Evolutionary conservation across 2,888 invertebrate species (phyloP).

Genomic region (Spisula subtruncata): DNA sequence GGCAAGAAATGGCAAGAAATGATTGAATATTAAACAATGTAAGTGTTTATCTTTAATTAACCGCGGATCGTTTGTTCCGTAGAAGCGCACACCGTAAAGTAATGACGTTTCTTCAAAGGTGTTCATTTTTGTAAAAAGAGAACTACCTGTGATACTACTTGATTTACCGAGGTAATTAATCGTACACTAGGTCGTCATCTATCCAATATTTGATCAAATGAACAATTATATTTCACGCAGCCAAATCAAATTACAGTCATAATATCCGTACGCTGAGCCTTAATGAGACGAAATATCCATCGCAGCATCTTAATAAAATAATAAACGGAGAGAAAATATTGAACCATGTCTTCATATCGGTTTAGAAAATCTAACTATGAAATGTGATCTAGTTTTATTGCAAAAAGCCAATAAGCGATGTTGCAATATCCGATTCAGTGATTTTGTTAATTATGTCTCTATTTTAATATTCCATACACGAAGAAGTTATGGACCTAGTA

Average conservation of each 20-base stretch:
- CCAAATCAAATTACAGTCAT: slow-evolving; percentile 24
- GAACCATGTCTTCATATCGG: not conserved
- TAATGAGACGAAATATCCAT: slow-evolving; percentile 17
- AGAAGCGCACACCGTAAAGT: slow-evolving; percentile 36
- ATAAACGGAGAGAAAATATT: not conserved
- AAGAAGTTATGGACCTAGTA: not conserved
- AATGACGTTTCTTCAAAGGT: slow-evolving; percentile 42
- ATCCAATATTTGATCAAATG: slow-evolving; percentile 64
- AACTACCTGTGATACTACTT: slow-evolving; percentile 52
- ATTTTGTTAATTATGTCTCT: slow-evolving; percentile 13
- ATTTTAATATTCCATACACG: slow-evolving; percentile 22
- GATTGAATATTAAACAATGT: slow-evolving; percentile 60
- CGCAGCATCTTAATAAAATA: slow-evolving; percentile 24
- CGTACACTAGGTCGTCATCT: slow-evolving; percentile 47
- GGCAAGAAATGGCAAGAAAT: slow-evolving; percentile 20
- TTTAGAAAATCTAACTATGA: slow-evolving; percentile 22
- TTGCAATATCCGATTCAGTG: not conserved
- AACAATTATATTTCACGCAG: slow-evolving; percentile 56
- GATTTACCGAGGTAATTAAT: slow-evolving; percentile 59
- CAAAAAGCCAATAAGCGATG: slow-evolving; percentile 10
- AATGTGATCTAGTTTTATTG: slow-evolving; percentile 20
- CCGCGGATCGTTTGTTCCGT: slow-evolving; percentile 33
- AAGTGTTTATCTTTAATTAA: slow-evolving; percentile 55
- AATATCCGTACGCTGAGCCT: not conserved
- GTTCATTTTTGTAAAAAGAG: slow-evolving; percentile 28